Conservation (phyloP, 2,888 invertebrate genomes). For the Meiosimyza decipiens region DNA sequence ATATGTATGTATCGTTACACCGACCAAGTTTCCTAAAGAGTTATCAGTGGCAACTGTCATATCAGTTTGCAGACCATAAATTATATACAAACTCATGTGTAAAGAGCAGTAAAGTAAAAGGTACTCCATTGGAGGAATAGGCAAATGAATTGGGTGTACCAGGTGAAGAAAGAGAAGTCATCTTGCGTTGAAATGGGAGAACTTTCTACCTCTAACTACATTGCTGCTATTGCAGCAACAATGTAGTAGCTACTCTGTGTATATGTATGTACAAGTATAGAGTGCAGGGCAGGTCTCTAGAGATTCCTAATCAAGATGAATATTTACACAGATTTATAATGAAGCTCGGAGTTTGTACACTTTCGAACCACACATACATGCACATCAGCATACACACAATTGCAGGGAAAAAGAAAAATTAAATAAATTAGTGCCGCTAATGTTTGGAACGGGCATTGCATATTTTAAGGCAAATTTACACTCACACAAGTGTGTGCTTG, state of each 20-base stretch:
- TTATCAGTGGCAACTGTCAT: slow-evolving; percentile 44
- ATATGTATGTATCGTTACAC: too few species aligned
- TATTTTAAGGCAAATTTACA: slow-evolving; percentile 40
- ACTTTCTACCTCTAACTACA: neutral
- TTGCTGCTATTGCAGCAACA: neutral
- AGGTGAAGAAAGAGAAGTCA: neutral
- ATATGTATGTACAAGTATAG: neutral
- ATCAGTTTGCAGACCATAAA: slow-evolving; percentile 48
- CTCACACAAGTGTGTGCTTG: too few species aligned
- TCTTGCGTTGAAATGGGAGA: neutral
- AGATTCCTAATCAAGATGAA: slow-evolving; percentile 30
- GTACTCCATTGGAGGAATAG: slow-evolving; percentile 18
- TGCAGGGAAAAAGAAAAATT: slow-evolving; percentile 29
- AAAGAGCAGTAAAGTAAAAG: slow-evolving; percentile 33
- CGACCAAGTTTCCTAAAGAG: slow-evolving; percentile 14
- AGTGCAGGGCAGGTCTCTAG: slow-evolving; percentile 3
- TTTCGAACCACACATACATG: neutral
- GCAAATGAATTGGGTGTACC: neutral
- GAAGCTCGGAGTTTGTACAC: slow-evolving; percentile 3
- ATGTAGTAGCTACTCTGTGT: neutral
- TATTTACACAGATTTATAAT: slow-evolving; percentile 18
- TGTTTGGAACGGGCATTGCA: slow-evolving; percentile 45
- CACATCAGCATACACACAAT: neutral
- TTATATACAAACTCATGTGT: slow-evolving; percentile 41
- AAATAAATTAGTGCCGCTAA: slow-evolving; percentile 46